A percentile compares a stretch with the other conserved stretches of the same genome.
phyloP scores from a whole-genome alignment of 2,113 vertebrate species.

The Microcebus murinus region DNA sequence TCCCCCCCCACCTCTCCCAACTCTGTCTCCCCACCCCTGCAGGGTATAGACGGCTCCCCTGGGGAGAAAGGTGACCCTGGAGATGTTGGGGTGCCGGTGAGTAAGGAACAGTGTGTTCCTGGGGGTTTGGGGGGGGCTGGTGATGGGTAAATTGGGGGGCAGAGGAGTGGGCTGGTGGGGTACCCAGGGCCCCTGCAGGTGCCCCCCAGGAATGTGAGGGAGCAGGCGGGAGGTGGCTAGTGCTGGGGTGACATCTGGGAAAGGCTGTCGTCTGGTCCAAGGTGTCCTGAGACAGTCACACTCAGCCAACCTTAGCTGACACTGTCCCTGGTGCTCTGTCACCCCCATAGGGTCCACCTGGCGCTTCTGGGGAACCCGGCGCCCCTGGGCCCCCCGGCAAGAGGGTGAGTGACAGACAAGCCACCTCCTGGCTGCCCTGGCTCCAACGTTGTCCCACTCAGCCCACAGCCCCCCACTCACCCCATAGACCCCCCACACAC shows the following conservation, averaged over 20 bases:
- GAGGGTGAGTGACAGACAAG: slow-evolving; percentile 85
- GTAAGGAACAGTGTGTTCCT: slow-evolving; percentile 37
- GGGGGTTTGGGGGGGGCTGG: background rate
- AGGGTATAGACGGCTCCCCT: slow-evolving; percentile 90
- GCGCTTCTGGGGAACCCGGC: slow-evolving; percentile 93
- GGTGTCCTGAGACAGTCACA: background rate
- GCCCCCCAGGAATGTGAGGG: background rate
- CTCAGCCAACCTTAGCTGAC: accelerated
- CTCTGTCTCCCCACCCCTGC: slow-evolving; percentile 83
- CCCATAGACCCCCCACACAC: background rate
- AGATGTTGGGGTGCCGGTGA: slow-evolving; percentile 91
- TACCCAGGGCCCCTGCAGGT: background rate
- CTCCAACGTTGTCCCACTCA: background rate
- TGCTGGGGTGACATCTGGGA: background rate
- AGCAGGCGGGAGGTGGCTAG: background rate
- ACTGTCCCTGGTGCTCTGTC: accelerated
- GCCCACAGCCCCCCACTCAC: background rate
- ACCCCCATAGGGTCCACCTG: slow-evolving; percentile 88
- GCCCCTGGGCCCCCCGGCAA: slow-evolving; percentile 91
- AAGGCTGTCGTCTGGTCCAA: background rate
- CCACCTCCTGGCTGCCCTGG: background rate
- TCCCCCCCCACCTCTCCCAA: background rate
- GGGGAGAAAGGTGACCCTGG: slow-evolving; percentile 93
- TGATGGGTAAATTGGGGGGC: background rate
- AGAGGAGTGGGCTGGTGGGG: background rate